These are phyloP conservation scores for Sweltsa coloradensis DNA, from an alignment of 1,140 invertebrate species.

Conservation along the genomic window DNA sequence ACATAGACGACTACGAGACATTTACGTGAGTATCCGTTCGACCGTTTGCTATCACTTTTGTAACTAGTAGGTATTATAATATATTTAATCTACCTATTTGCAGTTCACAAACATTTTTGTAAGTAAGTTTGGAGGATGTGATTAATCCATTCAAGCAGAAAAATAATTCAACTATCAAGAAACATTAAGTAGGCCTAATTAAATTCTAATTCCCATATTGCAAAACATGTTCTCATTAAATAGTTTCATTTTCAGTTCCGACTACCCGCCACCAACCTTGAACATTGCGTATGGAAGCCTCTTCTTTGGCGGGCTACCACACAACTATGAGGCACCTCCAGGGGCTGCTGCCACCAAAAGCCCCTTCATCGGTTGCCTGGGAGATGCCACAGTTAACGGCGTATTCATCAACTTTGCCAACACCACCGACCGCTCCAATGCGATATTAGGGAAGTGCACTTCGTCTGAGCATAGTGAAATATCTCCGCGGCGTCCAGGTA, in stretches of 20 bases:
- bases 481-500: too few species aligned
- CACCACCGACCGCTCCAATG: conserved; percentile 45
- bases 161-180: too few species aligned
- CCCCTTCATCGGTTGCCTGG: conserved; percentile 71
- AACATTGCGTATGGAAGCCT: conserved; percentile 50
- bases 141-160: too few species aligned
- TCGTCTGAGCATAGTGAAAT: not conserved
- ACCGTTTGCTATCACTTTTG: too few species aligned
- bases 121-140: too few species aligned
- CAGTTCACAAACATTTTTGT: too few species aligned
- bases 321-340: conserved; percentile 33
- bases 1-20: conserved; percentile 70
- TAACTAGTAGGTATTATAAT: too few species aligned
- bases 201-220: too few species aligned
- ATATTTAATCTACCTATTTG: too few species aligned
- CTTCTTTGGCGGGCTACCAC: conserved; percentile 76
- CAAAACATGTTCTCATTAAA: too few species aligned
- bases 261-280: conserved; percentile 39
- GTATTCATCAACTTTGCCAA: conserved; percentile 70
- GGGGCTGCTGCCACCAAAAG: conserved; percentile 27
- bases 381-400: conserved; percentile 74
- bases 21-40: conserved; percentile 50
- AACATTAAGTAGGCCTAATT: too few species aligned
- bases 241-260: conserved; percentile 38
- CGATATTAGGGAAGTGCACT: conserved; percentile 48